A percentile compares a stretch with the other conserved stretches of the same genome.
These are phyloP conservation scores for Aphrocallistes beatrix DNA, from an alignment of 37 sponge, comb jelly and placozoan species.

Conservation along the genomic window DNA sequence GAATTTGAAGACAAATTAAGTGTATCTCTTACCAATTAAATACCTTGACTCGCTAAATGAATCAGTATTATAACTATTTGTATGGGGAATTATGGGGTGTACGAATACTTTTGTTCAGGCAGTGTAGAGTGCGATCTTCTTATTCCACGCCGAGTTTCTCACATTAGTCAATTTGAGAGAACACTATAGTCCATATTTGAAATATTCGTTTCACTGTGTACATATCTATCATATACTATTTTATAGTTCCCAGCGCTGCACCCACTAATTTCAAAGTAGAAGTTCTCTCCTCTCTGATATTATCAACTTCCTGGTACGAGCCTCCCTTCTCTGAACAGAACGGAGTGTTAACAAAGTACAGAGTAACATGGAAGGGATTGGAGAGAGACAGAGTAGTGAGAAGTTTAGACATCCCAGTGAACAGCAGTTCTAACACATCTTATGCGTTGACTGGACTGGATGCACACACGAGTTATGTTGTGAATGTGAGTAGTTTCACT, in stretches of 20 bases:
- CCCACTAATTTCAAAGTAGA: neutral
- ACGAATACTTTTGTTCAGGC: too few relatives aligned
- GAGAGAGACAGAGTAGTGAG: constrained; percentile 1
- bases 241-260: neutral
- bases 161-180: too few relatives aligned
- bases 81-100: too few relatives aligned
- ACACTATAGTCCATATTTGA: too few relatives aligned
- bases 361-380: neutral
- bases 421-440: neutral
- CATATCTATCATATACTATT: too few relatives aligned
- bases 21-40: too few relatives aligned
- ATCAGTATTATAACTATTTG: too few relatives aligned
- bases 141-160: too few relatives aligned
- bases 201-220: too few relatives aligned
- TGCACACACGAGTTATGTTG: constrained; percentile 5
- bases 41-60: too few relatives aligned
- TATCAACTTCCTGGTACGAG: neutral
- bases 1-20: too few relatives aligned
- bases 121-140: too few relatives aligned
- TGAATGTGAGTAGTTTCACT: constrained; percentile 20
- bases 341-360: constrained; percentile 8
- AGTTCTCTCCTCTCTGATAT: neutral
- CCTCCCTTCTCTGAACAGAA: constrained; percentile 19
- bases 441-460: constrained; percentile 7
- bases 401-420: neutral